Percentiles rank a stretch among this genome's conserved stretches.
Conservation (phyloP, 2,113 vertebrate genomes). For the Procavia capensis region DNA sequence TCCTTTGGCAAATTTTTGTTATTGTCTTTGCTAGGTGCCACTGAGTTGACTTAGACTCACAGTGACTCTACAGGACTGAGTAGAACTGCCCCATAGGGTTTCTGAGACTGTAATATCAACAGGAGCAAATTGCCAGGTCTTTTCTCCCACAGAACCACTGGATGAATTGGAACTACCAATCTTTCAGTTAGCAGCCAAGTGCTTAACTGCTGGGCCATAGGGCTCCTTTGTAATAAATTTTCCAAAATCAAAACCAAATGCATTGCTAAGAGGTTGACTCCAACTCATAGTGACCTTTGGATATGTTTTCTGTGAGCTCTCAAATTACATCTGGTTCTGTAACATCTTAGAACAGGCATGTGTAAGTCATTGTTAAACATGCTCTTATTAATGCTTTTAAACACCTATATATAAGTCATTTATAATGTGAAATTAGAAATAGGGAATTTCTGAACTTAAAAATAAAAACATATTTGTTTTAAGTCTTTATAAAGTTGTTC, state of each 20-base stretch:
- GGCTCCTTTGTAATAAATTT: no score
- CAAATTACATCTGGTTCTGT: not conserved
- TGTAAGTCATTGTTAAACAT: no score
- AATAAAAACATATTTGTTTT: not conserved
- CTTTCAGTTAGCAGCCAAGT: not conserved
- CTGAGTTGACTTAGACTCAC: not conserved
- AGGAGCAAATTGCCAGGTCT: not conserved
- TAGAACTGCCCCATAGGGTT: not conserved
- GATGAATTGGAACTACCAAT: not conserved
- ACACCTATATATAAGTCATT: not conserved
- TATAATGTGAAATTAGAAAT: not conserved
- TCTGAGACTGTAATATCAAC: not conserved
- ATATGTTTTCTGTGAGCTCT: not conserved
- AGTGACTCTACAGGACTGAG: not conserved
- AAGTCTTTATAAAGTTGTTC: not conserved
- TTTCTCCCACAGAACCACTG: not conserved
- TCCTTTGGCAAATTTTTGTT: no score
- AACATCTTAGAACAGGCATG: not conserved
- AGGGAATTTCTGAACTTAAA: not conserved
- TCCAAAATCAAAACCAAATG: no score
- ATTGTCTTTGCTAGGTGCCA: no score
- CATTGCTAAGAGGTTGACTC: no score
- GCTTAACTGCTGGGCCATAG: no score
- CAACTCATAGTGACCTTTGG: no score
- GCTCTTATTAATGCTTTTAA: not conserved